Conservation (phyloP, 2,888 invertebrate genomes). For the Mylabris sibirica region DNA sequence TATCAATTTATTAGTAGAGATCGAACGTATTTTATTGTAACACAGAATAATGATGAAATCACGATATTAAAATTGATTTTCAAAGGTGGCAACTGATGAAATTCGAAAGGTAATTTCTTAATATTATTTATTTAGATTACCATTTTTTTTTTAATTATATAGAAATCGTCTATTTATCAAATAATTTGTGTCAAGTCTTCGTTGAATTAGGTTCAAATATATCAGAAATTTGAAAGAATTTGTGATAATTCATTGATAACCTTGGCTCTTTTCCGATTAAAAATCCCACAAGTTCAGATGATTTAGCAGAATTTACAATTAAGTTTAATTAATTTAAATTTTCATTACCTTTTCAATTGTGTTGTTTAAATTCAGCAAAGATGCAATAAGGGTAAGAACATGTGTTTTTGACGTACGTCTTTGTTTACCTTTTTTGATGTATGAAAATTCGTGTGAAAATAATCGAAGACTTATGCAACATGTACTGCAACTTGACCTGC, state of each 20-base stretch:
- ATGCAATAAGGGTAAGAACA: not conserved
- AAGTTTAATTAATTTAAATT: not conserved
- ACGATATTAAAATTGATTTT: constrained; percentile 52
- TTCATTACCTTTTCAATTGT: not conserved
- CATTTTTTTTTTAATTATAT: not conserved
- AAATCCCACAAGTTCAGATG: not conserved
- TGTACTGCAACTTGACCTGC: not conserved
- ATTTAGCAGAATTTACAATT: not conserved
- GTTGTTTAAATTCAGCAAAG: not conserved
- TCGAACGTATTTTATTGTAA: constrained; percentile 50
- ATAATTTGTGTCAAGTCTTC: not conserved
- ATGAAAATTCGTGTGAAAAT: not conserved
- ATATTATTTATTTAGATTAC: constrained; percentile 10
- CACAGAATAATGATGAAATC: constrained; percentile 44
- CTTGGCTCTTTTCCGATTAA: not conserved
- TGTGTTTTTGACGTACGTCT: constrained; percentile 10
- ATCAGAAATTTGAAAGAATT: not conserved
- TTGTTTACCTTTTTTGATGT: not conserved
- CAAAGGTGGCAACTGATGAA: constrained; percentile 46
- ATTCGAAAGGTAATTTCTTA: constrained; percentile 40
- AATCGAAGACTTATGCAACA: not conserved
- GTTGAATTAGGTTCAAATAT: not conserved
- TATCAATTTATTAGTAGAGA: constrained; percentile 46
- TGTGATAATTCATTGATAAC: not conserved
- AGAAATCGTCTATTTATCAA: not conserved